Conservation (phyloP, 2,113 vertebrate genomes). For the Octodon degus region DNA sequence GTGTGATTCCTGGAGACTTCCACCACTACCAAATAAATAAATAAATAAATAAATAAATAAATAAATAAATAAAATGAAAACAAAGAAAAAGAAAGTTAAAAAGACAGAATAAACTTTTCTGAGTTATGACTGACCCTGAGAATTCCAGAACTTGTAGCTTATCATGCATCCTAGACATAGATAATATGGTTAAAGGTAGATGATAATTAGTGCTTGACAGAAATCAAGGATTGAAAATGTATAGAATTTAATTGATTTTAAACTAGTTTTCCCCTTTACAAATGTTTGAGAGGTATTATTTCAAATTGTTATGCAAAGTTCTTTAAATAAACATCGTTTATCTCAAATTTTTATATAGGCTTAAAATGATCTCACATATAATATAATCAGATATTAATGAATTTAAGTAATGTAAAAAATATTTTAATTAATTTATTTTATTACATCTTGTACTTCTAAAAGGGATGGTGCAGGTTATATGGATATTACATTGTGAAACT, state of each 20-base stretch:
- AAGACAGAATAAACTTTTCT: not conserved
- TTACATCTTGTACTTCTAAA: not conserved
- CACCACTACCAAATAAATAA: no score
- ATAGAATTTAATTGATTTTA: not conserved
- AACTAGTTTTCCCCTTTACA: not conserved
- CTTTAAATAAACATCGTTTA: not conserved
- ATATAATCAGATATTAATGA: not conserved
- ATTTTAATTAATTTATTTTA: not conserved
- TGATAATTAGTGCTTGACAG: not conserved
- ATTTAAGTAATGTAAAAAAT: not conserved
- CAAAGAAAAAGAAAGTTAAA: not conserved
- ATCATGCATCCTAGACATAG: not conserved
- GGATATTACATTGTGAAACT: not conserved
- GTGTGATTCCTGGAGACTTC: no score
- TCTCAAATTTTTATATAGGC: not conserved
- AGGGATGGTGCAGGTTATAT: not conserved
- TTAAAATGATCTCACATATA: not conserved
- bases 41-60: no score
- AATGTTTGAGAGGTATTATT: not conserved
- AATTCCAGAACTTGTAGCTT: not conserved
- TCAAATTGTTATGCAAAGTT: not conserved
- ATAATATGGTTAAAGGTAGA: not conserved
- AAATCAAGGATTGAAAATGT: not conserved
- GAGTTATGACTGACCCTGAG: not conserved
- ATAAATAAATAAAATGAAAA: no score